A percentile compares a stretch with the other conserved stretches of the same genome.
These are phyloP conservation scores for Eurosta solidaginis DNA, from an alignment of 1,140 invertebrate genomes.

Conservation along the genomic window DNA sequence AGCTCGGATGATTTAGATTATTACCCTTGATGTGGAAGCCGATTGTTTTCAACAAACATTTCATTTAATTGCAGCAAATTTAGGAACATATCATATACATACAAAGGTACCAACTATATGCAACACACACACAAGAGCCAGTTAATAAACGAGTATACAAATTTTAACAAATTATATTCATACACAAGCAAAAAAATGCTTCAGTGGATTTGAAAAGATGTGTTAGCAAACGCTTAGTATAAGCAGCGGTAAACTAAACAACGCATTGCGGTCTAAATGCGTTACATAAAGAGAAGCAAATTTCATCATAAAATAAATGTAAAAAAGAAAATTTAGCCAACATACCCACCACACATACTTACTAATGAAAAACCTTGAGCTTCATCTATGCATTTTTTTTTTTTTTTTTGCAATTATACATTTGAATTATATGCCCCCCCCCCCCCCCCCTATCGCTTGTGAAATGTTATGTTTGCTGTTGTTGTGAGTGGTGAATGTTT, in stretches of 20 bases:
- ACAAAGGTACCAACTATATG: too few relatives aligned
- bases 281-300: not conserved
- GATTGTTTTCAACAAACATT: too few relatives aligned
- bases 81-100: too few relatives aligned
- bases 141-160: not conserved
- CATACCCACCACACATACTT: not conserved
- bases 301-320: not conserved
- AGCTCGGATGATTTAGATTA: too few relatives aligned
- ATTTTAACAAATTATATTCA: not conserved
- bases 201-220: too few relatives aligned
- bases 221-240: too few relatives aligned
- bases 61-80: too few relatives aligned
- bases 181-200: too few relatives aligned
- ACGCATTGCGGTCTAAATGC: slow-evolving; percentile 19
- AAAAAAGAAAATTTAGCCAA: not conserved
- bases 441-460: too few relatives aligned
- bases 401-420: not conserved
- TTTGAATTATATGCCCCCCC: too few relatives aligned
- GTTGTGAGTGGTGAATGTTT: not conserved
- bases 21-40: too few relatives aligned
- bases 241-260: slow-evolving; percentile 3
- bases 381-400: slow-evolving; percentile 5
- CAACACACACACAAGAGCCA: not conserved
- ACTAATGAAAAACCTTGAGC: not conserved
- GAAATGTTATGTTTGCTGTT: not conserved